Conservation (phyloP, 1,140 invertebrate genomes). For the Nebria ingens region DNA sequence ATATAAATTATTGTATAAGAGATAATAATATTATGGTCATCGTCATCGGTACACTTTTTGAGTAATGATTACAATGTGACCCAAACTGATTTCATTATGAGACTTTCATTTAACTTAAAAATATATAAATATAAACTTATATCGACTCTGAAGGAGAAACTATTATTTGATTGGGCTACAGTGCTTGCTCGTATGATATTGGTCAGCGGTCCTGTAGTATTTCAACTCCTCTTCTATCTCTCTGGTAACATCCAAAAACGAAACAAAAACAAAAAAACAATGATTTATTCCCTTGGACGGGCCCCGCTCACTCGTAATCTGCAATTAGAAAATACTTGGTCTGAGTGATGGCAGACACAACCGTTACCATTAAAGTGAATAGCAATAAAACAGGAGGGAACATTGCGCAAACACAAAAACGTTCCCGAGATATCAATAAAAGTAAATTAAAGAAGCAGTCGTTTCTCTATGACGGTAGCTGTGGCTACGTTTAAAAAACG, state of each 20-base stretch:
- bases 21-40: too few species aligned
- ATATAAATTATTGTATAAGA: too few species aligned
- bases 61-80: too few species aligned
- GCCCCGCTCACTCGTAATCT: neutral
- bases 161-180: too few species aligned
- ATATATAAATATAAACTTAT: too few species aligned
- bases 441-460: slow-evolving; percentile 19
- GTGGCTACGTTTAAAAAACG: slow-evolving; percentile 17
- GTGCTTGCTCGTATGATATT: too few species aligned
- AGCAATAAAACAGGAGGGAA: neutral
- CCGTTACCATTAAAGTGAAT: neutral
- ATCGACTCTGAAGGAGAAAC: too few species aligned
- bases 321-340: neutral
- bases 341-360: neutral
- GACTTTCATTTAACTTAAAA: too few species aligned
- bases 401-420: slow-evolving; percentile 3
- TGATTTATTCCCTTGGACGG: neutral
- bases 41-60: too few species aligned
- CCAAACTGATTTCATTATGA: too few species aligned
- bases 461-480: neutral
- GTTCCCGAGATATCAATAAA: slow-evolving; percentile 17
- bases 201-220: neutral
- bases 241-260: too few species aligned
- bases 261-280: neutral
- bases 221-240: neutral